Percentiles rank a stretch among this genome's conserved stretches.
Conservation (phyloP, 2,888 invertebrate species). For the Thymelicus sylvestris region DNA sequence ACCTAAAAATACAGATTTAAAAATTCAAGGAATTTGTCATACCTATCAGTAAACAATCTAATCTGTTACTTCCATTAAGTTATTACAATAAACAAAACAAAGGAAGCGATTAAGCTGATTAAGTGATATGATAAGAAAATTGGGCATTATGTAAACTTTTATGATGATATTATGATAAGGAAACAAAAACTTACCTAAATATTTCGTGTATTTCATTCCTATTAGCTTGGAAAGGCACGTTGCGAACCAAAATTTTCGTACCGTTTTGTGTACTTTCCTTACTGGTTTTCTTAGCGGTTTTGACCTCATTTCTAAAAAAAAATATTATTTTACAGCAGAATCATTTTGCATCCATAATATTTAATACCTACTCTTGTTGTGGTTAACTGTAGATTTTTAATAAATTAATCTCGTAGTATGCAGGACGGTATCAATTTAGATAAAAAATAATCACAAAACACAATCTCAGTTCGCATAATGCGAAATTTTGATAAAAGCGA, state of each 20-base stretch:
- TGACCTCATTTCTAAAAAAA: conserved; percentile 85
- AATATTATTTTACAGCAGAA: too few relatives aligned
- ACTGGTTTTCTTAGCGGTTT: conserved; percentile 83
- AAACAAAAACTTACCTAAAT: conserved; percentile 88
- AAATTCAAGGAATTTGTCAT: not conserved
- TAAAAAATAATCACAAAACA: too few relatives aligned
- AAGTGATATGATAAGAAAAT: not conserved
- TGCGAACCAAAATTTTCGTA: conserved; percentile 96
- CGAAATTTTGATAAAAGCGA: too few relatives aligned
- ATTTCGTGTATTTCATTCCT: conserved; percentile 92
- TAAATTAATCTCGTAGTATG: too few relatives aligned
- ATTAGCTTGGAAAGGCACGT: conserved; percentile 98
- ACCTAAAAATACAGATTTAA: not conserved
- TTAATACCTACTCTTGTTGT: too few relatives aligned
- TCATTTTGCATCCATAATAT: too few relatives aligned
- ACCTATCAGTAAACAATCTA: not conserved
- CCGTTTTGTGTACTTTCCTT: conserved; percentile 88
- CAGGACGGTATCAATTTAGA: too few relatives aligned
- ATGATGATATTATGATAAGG: not conserved
- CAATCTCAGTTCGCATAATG: too few relatives aligned
- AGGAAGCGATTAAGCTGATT: not conserved
- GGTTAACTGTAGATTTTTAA: too few relatives aligned
- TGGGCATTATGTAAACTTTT: too few relatives aligned
- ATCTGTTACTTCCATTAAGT: conserved; percentile 2
- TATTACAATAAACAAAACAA: not conserved